These are phyloP conservation scores for Patella caerulea DNA, from an alignment of 2,888 invertebrate species.

Conservation along the genomic window DNA sequence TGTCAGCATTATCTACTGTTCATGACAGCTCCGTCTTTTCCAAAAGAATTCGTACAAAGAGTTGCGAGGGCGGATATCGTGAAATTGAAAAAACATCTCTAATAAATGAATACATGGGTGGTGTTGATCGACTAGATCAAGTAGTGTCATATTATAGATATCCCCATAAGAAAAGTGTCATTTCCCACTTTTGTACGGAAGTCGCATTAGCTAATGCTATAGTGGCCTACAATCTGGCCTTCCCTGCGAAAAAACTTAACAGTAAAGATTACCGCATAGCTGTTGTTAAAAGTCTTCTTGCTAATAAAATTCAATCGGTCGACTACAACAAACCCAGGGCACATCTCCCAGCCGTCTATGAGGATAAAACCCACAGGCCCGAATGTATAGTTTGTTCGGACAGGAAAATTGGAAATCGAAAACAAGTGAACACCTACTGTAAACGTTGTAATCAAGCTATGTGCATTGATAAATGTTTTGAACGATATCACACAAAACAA, in stretches of 20 bases:
- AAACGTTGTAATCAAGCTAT: not conserved
- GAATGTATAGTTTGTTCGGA: constrained; percentile 4
- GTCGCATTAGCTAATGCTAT: not conserved
- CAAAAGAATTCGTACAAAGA: not conserved
- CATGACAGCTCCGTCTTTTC: not conserved
- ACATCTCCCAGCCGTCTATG: not conserved
- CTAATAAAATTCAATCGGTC: not conserved
- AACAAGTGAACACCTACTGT: not conserved
- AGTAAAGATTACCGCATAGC: not conserved
- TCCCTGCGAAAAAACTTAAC: not conserved
- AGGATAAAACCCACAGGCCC: not conserved
- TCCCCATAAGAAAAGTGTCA: not conserved
- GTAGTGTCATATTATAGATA: not conserved
- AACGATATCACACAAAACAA: not conserved
- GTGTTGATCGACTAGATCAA: not conserved
- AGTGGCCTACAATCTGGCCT: not conserved
- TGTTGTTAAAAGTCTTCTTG: not conserved
- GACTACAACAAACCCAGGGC: not conserved
- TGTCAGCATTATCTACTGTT: not conserved
- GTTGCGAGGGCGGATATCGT: not conserved
- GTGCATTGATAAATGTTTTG: not conserved
- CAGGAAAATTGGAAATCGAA: not conserved
- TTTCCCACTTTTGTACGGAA: not conserved
- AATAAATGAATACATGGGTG: not conserved
- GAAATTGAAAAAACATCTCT: not conserved